Evolutionary conservation across 2,888 invertebrate species (phyloP).

Genomic region (Nomada lathburiana): DNA sequence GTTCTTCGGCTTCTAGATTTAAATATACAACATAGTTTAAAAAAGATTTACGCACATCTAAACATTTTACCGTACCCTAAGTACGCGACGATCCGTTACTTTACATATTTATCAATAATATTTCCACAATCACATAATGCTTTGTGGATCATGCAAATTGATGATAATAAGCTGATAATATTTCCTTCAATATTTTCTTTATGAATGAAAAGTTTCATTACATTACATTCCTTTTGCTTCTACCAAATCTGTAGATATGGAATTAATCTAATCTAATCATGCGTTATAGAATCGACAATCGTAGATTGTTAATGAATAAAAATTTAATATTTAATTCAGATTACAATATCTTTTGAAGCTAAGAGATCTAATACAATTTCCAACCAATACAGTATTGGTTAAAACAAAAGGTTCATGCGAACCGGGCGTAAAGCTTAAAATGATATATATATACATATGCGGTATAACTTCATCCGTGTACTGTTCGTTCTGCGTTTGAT

Average conservation of each 20-base stretch:
- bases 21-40: not conserved
- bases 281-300: not conserved
- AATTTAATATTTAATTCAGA: not conserved
- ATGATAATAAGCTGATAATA: not conserved
- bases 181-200: not conserved
- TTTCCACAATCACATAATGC: not conserved
- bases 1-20: not conserved
- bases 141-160: not conserved
- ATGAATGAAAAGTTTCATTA: not conserved
- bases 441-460: not conserved
- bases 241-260: no score
- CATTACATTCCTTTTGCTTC: no score
- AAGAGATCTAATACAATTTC: not conserved
- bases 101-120: not conserved
- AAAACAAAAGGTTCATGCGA: constrained; percentile 15
- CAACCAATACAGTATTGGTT: no score
- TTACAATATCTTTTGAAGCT: not conserved
- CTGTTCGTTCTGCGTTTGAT: constrained; percentile 28
- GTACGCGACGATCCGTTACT: not conserved
- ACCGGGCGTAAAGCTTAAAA: constrained; percentile 1
- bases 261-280: no score
- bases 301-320: not conserved
- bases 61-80: not conserved
- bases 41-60: not conserved
- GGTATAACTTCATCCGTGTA: not conserved